Conservation (phyloP, 2,797 vertebrate genomes). For the Gila robusta region DNA sequence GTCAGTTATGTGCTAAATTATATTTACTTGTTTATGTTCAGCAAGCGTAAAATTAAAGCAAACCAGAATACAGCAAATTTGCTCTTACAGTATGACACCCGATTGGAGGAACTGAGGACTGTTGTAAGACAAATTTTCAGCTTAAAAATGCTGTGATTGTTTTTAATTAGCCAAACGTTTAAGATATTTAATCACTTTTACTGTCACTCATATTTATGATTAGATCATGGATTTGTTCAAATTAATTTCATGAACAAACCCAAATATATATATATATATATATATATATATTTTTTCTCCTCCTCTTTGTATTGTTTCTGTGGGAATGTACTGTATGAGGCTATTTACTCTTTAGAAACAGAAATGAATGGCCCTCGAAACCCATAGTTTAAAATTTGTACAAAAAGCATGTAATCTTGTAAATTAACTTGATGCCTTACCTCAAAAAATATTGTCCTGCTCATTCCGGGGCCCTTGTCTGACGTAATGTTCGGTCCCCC, state of each 20-base stretch:
- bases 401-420: background rate
- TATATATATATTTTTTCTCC: too few relatives aligned
- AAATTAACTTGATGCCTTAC: constrained; percentile 64
- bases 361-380: background rate
- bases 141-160: background rate
- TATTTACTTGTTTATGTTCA: constrained; percentile 41
- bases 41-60: constrained; percentile 23
- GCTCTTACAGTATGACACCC: background rate
- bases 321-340: background rate
- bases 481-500: constrained; percentile 35
- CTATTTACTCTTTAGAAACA: background rate
- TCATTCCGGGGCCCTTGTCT: constrained; percentile 68
- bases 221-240: constrained; percentile 2
- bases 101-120: background rate
- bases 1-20: constrained; percentile 59
- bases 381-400: background rate
- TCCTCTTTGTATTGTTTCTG: background rate
- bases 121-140: background rate
- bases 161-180: background rate
- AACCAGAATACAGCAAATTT: background rate
- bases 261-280: background rate
- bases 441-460: constrained; percentile 78
- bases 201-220: background rate
- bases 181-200: background rate
- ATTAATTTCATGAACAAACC: background rate